Conservation (phyloP, 2,113 vertebrate species). For the Cochlearius cochlearius region DNA sequence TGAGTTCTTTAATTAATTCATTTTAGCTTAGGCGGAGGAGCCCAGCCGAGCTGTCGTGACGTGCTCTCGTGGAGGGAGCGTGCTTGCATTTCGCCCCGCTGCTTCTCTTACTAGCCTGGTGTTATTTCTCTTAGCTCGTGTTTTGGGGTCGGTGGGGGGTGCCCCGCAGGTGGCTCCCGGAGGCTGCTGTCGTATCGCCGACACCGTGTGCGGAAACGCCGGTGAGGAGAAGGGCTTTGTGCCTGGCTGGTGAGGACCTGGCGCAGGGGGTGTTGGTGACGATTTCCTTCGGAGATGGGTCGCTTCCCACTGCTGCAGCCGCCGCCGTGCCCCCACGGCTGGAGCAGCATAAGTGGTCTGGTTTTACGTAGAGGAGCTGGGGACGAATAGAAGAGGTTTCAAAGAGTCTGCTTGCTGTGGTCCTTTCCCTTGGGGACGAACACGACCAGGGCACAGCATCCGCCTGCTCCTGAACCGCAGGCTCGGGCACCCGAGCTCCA, state of each 20-base stretch:
- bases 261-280: neutral
- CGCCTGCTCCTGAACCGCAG: neutral
- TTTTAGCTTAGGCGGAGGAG: neutral
- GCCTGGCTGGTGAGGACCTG: neutral
- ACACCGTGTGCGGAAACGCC: rapidly evolving
- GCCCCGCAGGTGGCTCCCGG: rapidly evolving
- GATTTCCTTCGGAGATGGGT: neutral
- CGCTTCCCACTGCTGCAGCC: neutral
- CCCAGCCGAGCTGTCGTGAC: rapidly evolving
- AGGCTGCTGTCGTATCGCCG: rapidly evolving
- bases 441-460: neutral
- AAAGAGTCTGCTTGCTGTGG: neutral
- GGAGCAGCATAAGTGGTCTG: neutral
- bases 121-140: neutral
- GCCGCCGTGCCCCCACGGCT: neutral
- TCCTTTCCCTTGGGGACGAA: neutral
- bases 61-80: rapidly evolving
- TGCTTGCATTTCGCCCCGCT: rapidly evolving
- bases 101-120: neutral
- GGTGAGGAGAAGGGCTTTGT: neutral
- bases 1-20: neutral
- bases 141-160: neutral
- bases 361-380: neutral
- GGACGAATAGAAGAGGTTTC: neutral
- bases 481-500: rapidly evolving